Conservation (phyloP, 1,140 invertebrate genomes). For the Procambarus clarkii region DNA sequence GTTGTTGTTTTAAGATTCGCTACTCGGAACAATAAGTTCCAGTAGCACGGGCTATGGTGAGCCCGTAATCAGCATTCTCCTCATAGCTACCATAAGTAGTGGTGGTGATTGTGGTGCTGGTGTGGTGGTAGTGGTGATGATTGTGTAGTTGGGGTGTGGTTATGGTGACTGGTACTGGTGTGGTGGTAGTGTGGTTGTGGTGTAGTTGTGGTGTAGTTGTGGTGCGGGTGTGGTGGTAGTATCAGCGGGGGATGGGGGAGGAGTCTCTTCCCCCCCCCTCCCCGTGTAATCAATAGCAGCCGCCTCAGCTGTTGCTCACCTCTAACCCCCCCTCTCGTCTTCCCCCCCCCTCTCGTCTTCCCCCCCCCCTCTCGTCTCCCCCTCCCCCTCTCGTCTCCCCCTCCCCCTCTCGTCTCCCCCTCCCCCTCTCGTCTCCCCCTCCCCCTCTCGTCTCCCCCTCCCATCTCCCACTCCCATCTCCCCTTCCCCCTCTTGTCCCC, state of each 20-base stretch:
- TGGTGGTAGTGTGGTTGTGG: not conserved
- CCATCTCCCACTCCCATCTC: not conserved
- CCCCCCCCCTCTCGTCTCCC: not conserved
- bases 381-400: slow-evolving; percentile 34
- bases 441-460: not conserved
- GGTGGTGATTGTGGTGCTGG: too few species aligned
- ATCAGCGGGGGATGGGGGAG: too few species aligned
- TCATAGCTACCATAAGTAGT: too few species aligned
- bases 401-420: slow-evolving; percentile 8
- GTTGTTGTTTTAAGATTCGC: too few species aligned
- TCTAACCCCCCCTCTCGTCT: not conserved
- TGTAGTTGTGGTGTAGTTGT: too few species aligned
- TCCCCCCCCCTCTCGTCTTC: not conserved
- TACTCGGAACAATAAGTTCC: too few species aligned
- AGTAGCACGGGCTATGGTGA: too few species aligned
- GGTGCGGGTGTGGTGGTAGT: too few species aligned
- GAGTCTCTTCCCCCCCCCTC: too few species aligned
- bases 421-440: not conserved
- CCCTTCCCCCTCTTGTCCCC: not conserved
- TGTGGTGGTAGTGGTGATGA: too few species aligned
- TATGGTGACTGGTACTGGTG: not conserved
- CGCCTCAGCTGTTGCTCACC: not conserved
- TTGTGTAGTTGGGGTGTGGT: too few species aligned
- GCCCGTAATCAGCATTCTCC: too few species aligned
- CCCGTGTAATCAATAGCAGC: not conserved